Conservation (phyloP, 1,140 invertebrate genomes). For the Lycorma delicatula region DNA sequence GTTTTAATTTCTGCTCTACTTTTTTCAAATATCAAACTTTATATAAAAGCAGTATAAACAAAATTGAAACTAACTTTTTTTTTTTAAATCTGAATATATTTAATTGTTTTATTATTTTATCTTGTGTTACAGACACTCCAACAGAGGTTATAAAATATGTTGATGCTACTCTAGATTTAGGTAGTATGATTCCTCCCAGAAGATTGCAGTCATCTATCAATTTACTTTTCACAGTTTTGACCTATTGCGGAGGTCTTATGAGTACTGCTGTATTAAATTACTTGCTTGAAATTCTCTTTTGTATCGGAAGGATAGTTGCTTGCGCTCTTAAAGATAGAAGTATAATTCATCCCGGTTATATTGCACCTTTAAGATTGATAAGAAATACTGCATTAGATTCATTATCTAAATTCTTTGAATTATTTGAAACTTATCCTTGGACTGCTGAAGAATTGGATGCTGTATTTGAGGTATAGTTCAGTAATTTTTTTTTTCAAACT, state of each 20-base stretch:
- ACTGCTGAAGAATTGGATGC: slow-evolving; percentile 57
- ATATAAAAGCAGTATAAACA: too few relatives aligned
- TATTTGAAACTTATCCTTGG: slow-evolving; percentile 71
- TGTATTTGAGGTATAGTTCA: slow-evolving; percentile 54
- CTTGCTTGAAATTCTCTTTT: slow-evolving; percentile 47
- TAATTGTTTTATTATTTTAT: too few relatives aligned
- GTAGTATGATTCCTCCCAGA: slow-evolving; percentile 57
- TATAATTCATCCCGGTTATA: slow-evolving; percentile 51
- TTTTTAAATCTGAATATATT: too few relatives aligned
- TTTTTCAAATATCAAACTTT: too few relatives aligned
- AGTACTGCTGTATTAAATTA: slow-evolving; percentile 52
- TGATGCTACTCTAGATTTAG: slow-evolving; percentile 44
- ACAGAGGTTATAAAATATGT: slow-evolving; percentile 30
- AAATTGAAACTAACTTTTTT: too few relatives aligned
- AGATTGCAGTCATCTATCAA: slow-evolving; percentile 65
- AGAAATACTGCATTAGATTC: slow-evolving; percentile 48
- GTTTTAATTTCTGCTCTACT: too few relatives aligned
- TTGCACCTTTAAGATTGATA: slow-evolving; percentile 57
- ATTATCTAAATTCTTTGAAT: slow-evolving; percentile 64
- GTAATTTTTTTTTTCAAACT: slow-evolving; percentile 11
- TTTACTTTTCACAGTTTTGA: slow-evolving; percentile 67
- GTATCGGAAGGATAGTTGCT: slow-evolving; percentile 52
- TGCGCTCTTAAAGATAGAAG: slow-evolving; percentile 46
- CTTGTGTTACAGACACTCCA: slow-evolving; percentile 16
- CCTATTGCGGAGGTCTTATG: slow-evolving; percentile 74